Evolutionary conservation across 2,888 invertebrate genomes (phyloP).

Genomic region (Sussaba pulchella): DNA sequence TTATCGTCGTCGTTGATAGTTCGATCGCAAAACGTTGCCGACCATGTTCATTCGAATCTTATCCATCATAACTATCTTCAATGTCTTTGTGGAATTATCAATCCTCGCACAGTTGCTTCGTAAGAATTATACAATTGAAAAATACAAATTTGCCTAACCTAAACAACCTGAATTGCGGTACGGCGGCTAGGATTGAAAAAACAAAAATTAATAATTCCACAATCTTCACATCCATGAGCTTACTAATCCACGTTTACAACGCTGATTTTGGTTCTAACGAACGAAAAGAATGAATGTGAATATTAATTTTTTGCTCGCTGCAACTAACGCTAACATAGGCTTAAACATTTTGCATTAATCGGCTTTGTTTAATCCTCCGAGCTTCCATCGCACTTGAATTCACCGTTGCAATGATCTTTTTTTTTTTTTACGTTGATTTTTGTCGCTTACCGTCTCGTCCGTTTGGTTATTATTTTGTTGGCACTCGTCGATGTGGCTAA

Average conservation of each 20-base stretch:
- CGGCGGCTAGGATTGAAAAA: no score
- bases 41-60: neutral
- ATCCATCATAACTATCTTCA: neutral
- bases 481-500: slow-evolving; percentile 43
- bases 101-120: no score
- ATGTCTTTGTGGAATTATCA: neutral
- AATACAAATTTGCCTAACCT: no score
- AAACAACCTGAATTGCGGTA: no score
- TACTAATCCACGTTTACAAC: neutral
- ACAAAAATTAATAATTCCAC: no score
- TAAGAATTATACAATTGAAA: no score
- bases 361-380: slow-evolving; percentile 21
- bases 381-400: slow-evolving; percentile 19
- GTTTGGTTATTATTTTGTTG: slow-evolving; percentile 25
- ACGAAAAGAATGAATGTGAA: slow-evolving; percentile 41
- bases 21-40: slow-evolving; percentile 23
- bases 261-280: slow-evolving; percentile 18
- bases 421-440: neutral
- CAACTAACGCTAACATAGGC: slow-evolving; percentile 29
- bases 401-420: neutral
- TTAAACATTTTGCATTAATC: slow-evolving; percentile 30
- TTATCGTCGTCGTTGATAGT: slow-evolving; percentile 24
- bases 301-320: slow-evolving; percentile 8
- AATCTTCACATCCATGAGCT: no score
- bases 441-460: slow-evolving; percentile 33